Percentiles rank a stretch among this genome's conserved stretches.
These are phyloP conservation scores for Danionella cerebrum DNA, from an alignment of 2,113 vertebrate genomes.

Conservation along the genomic window DNA sequence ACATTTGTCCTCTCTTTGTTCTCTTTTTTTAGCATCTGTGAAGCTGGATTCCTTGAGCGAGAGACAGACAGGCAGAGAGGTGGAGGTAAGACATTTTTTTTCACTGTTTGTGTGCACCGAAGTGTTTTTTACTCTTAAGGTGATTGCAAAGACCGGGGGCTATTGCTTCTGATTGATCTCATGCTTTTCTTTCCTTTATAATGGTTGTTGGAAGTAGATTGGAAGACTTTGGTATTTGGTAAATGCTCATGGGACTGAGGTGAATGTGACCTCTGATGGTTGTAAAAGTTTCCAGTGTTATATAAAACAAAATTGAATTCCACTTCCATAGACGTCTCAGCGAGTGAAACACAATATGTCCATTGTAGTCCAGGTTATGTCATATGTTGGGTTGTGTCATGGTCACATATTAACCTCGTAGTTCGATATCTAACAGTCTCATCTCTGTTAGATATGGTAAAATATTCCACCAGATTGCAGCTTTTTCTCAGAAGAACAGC, in stretches of 20 bases:
- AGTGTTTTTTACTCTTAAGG: neutral
- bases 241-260: neutral
- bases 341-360: neutral
- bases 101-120: neutral
- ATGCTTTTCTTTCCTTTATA: neutral
- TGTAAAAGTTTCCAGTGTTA: neutral
- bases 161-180: neutral
- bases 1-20: slow-evolving; percentile 1
- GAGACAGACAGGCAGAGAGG: neutral
- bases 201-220: too few relatives aligned
- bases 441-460: too few relatives aligned
- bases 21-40: slow-evolving; percentile 2
- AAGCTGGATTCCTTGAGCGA: neutral
- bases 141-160: neutral
- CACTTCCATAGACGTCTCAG: neutral
- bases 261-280: neutral
- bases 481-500: too few relatives aligned
- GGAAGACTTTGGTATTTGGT: neutral
- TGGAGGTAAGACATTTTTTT: slow-evolving; percentile 24
- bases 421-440: too few relatives aligned
- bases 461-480: too few relatives aligned
- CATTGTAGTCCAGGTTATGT: neutral
- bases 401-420: neutral
- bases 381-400: neutral
- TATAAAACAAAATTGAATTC: neutral